Conservation (phyloP, 2,888 invertebrate genomes). For the Eupithecia insigniata region DNA sequence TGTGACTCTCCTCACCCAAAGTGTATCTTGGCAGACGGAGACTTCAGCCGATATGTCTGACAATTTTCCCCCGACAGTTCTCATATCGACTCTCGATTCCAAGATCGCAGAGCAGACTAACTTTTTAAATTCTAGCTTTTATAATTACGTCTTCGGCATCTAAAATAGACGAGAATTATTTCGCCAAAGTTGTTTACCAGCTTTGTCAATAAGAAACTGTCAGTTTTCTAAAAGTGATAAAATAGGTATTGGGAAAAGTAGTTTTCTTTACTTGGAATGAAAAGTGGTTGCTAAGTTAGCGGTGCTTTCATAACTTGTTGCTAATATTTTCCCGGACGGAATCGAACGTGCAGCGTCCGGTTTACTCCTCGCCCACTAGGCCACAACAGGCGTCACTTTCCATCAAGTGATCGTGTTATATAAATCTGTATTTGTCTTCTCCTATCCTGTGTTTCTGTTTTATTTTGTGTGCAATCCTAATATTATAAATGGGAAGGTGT, state of each 20-base stretch:
- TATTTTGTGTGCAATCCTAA: too few species aligned
- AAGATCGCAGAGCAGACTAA: background rate
- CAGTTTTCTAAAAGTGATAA: slow-evolving; percentile 22
- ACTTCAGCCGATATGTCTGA: background rate
- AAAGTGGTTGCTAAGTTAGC: slow-evolving; percentile 7
- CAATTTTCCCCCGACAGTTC: background rate
- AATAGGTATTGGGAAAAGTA: slow-evolving; percentile 8
- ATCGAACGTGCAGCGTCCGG: background rate
- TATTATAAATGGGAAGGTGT: too few species aligned
- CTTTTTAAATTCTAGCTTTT: slow-evolving; percentile 23
- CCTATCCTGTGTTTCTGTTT: too few species aligned
- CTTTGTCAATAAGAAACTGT: slow-evolving; percentile 33
- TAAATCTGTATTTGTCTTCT: too few species aligned
- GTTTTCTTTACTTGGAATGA: slow-evolving; percentile 19
- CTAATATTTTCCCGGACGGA: background rate
- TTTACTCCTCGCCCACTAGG: background rate
- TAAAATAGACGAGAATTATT: slow-evolving; percentile 23
- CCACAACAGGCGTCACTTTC: too few species aligned
- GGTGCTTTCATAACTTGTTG: slow-evolving; percentile 2
- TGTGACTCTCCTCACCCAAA: background rate
- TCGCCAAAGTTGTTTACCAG: slow-evolving; percentile 10
- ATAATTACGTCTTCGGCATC: slow-evolving; percentile 32
- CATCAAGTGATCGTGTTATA: too few species aligned
- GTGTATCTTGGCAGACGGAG: background rate
- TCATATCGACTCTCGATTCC: background rate